phyloP scores from a whole-genome alignment of 2,113 vertebrate species.

The Cyanoliseus patagonus region DNA sequence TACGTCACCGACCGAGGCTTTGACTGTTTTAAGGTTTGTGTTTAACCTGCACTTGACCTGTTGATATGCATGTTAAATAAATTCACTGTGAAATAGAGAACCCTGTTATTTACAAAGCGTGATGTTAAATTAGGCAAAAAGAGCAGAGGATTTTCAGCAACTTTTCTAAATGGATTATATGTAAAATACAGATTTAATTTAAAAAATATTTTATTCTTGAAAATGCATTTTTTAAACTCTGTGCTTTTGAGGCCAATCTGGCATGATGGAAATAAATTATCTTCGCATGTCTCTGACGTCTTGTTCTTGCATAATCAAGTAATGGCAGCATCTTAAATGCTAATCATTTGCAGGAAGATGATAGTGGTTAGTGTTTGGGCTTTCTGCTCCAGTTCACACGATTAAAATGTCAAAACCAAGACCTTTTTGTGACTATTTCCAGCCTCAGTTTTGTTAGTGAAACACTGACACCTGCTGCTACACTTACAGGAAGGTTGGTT shows the following conservation, averaged over 20 bases:
- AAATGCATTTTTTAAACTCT: neutral
- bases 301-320: neutral
- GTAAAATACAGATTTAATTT: neutral
- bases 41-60: conserved; percentile 45
- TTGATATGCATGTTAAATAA: neutral
- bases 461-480: conserved; percentile 64
- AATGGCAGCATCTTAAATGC: neutral
- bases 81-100: neutral
- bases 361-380: neutral
- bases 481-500: neutral
- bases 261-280: neutral
- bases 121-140: neutral
- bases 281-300: neutral
- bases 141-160: neutral
- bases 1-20: conserved; percentile 69
- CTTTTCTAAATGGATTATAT: neutral
- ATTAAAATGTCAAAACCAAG: conserved; percentile 21
- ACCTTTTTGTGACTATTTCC: neutral
- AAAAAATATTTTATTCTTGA: neutral
- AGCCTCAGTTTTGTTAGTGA: neutral
- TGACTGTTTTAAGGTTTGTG: conserved; percentile 52
- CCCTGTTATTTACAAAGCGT: neutral
- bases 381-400: neutral
- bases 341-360: neutral
- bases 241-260: neutral